These are phyloP conservation scores for Dascillus cervinus DNA, from an alignment of 2,888 invertebrate species.

Conservation along the genomic window DNA sequence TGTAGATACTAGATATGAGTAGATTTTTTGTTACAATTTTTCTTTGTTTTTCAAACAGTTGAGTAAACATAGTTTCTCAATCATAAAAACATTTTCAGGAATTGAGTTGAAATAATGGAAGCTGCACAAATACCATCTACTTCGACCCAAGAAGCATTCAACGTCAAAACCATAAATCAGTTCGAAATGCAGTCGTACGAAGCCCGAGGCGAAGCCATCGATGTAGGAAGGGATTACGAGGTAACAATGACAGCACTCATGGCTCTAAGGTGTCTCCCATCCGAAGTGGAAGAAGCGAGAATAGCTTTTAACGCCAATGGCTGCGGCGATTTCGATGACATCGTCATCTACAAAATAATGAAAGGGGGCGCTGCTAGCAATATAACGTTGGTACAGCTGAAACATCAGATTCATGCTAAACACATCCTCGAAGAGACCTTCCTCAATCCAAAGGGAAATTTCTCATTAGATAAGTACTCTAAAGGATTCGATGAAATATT, in stretches of 20 bases:
- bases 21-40: too few relatives aligned
- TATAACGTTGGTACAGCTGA: neutral
- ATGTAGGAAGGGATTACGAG: neutral
- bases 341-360: neutral
- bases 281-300: neutral
- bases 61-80: too few relatives aligned
- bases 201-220: neutral
- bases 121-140: too few relatives aligned
- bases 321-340: neutral
- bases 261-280: neutral
- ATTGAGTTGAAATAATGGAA: too few relatives aligned
- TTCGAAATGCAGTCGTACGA: neutral
- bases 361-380: neutral
- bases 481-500: neutral
- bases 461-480: neutral
- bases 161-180: too few relatives aligned
- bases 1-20: too few relatives aligned
- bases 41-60: too few relatives aligned
- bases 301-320: neutral
- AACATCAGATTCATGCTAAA: too few relatives aligned
- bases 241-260: neutral
- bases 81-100: too few relatives aligned
- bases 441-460: neutral
- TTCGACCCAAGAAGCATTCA: too few relatives aligned
- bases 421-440: too few relatives aligned